Base-by-base conservation (phyloP, 2,797 vertebrate species). In the Tragelaphus eurycerus region DNA sequence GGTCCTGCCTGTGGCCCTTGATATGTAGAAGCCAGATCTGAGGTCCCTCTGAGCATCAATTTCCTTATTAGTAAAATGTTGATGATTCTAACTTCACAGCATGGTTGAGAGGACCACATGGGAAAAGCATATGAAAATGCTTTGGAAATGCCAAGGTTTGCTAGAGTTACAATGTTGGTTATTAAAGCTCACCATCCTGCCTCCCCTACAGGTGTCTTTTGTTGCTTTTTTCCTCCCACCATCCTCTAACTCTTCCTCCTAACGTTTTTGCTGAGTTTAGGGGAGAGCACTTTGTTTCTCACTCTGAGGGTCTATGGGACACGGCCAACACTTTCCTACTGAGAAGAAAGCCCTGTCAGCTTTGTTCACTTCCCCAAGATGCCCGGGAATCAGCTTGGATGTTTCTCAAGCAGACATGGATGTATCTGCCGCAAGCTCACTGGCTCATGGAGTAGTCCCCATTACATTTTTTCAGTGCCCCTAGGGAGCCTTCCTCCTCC, bases 21-120 rank as follows among this genome's bases (percentile, higher is more conserved):
- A 11, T 10, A 52, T 54, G 11, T 11, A 14, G 0, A 2, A n/a
- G 13, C 48, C 55, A 50, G n/a, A 50, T 82, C 1, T 0, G 16
- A 79, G 67, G 23, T 79, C 88, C 7, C 76, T 76, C 34, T 25
- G 54, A 81, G 2, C 62, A 38, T 81, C 19, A 6, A 6, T 85
- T 71, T 89, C 67, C 23, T 59, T 27, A 15, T 29, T 38, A 91
- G 43, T 59, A 38, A 88, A 76, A 54, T 5, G 11, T n/a, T 2
- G 7, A 21, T 38, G 55, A 67, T 2, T 7, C 54, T 3, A 29
- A 67, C 52, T 16, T 34, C 50, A 34, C 17, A 46, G 64, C 23
- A 19, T 5, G 0, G 4, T 21, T 17, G 15, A 17, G 43, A 88
- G n/a, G 38, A 62, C 38, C 31, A 50, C 48, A 29, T 43, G n/a